phyloP scores from a whole-genome alignment of 2,113 vertebrate species.

The Callopanchax toddi region DNA sequence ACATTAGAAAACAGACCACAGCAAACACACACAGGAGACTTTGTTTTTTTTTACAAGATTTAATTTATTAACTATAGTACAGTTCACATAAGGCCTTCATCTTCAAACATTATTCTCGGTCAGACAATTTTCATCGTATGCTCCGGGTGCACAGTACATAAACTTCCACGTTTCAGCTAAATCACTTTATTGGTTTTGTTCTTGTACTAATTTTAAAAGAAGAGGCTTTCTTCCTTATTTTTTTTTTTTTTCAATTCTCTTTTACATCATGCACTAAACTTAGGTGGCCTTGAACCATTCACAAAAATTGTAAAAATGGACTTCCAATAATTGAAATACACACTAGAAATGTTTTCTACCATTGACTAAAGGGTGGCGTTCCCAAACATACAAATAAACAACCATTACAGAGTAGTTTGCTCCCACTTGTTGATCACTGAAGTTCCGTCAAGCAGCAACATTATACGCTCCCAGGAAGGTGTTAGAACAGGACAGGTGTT shows the following conservation, averaged over 20 bases:
- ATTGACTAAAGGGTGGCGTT: slow-evolving; percentile 81
- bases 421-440: slow-evolving; percentile 64
- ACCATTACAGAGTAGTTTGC: slow-evolving; percentile 77
- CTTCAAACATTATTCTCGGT: slow-evolving; percentile 89
- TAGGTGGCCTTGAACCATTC: slow-evolving; percentile 83
- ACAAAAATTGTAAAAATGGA: slow-evolving; percentile 82
- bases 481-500: slow-evolving; percentile 53
- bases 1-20: slow-evolving; percentile 1
- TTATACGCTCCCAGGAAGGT: slow-evolving; percentile 73
- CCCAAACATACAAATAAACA: slow-evolving; percentile 82
- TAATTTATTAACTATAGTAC: slow-evolving; percentile 97
- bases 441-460: slow-evolving; percentile 51
- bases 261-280: slow-evolving; percentile 86
- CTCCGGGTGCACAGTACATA: slow-evolving; percentile 76
- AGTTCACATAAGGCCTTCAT: slow-evolving; percentile 92
- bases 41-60: slow-evolving; percentile 84
- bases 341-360: slow-evolving; percentile 81
- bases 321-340: slow-evolving; percentile 83
- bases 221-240: slow-evolving; percentile 65
- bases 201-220: slow-evolving; percentile 70
- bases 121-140: slow-evolving; percentile 85
- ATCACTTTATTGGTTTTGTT: slow-evolving; percentile 66
- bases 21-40: slow-evolving; percentile 34
- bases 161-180: slow-evolving; percentile 72
- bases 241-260: slow-evolving; percentile 9